Evolutionary conservation across 2,113 vertebrate genomes (phyloP).

Genomic region (Callipepla squamata): DNA sequence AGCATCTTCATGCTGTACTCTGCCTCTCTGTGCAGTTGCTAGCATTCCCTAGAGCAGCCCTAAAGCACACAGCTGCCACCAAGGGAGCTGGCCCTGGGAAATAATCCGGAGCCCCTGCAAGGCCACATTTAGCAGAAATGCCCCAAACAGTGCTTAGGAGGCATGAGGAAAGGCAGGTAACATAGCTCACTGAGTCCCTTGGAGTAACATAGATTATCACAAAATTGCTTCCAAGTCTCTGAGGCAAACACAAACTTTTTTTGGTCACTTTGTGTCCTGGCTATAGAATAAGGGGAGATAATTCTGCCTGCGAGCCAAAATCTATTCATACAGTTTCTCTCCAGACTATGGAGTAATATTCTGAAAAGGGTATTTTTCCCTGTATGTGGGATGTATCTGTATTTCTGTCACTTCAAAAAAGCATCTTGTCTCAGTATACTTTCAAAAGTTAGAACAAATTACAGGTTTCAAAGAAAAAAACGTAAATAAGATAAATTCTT

Average conservation of each 20-base stretch:
- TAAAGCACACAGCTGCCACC: not conserved
- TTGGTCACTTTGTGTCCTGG: not conserved
- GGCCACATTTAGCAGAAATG: not conserved
- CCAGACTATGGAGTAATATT: not conserved
- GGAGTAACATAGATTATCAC: fast-evolving
- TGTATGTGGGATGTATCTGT: not conserved
- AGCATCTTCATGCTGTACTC: not conserved
- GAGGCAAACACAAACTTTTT: not conserved
- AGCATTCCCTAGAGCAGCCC: not conserved
- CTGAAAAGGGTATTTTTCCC: not conserved
- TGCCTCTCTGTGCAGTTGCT: not conserved
- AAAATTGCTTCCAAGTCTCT: not conserved
- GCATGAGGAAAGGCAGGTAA: not conserved
- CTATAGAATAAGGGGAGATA: not conserved
- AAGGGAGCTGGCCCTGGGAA: not conserved
- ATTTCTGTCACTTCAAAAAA: not conserved
- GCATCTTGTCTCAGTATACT: not conserved
- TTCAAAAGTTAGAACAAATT: not conserved
- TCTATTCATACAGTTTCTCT: not conserved
- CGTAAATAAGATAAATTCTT: not conserved
- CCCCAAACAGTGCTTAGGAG: not conserved
- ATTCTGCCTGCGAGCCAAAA: not conserved
- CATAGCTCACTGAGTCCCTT: not conserved
- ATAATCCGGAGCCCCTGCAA: not conserved
- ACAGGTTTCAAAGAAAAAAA: not conserved